Evolutionary conservation across 2,113 vertebrate genomes (phyloP), one percentile per base, ranked within the genome.

Genomic region (Motacilla alba): DNA sequence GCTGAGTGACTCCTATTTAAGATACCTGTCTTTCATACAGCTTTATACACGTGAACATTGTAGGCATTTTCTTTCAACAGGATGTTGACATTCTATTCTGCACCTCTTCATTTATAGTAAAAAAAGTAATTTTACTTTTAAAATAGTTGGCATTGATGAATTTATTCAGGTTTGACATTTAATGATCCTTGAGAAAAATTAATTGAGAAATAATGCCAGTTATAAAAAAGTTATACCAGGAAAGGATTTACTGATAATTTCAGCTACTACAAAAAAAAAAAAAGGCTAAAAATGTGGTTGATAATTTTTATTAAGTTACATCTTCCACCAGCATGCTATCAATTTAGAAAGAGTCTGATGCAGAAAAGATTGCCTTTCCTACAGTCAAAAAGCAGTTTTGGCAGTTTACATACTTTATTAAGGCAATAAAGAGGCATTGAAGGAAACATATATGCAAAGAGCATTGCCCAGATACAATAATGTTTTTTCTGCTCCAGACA

Each of bases 341-440:
- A 83, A 76, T 64, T 89, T 66, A 90, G 63, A 53, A 7, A 59
- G 58, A 43, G 10, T 13, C 12, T 73, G 60, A 64, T 90, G 35
- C 26, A 83, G 66, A 91, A 96, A 84, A 84, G 8, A 92, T 31
- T 88, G 56, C 24, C 41, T 67, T 87, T 73, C 75, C 62, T 91
- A 75, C 41, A 35, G 37, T 95, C 30, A 60, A 92, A 95, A 94
- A 84, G 9, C 4, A 41, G 26, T 93, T 96, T 90, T 53, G 60
- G 24, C 78, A 47, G 37, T 73, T 82, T 74, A 88, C 92, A 95
- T 90, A 56, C 17, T 74, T 82, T 58, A 91, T 96, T 95, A 94
- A 95, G 43, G 43, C 68, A 69, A 93, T 69, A 95, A 92, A 53
- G 18, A 59, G 89, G 49, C 39, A 80, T 2, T 55, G 68, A 87